A percentile compares a stretch with the other conserved stretches of the same genome.
These are phyloP conservation scores for Helicolenus hilgendorfi DNA, from an alignment of 2,797 vertebrate genomes.

Conservation along the genomic window DNA sequence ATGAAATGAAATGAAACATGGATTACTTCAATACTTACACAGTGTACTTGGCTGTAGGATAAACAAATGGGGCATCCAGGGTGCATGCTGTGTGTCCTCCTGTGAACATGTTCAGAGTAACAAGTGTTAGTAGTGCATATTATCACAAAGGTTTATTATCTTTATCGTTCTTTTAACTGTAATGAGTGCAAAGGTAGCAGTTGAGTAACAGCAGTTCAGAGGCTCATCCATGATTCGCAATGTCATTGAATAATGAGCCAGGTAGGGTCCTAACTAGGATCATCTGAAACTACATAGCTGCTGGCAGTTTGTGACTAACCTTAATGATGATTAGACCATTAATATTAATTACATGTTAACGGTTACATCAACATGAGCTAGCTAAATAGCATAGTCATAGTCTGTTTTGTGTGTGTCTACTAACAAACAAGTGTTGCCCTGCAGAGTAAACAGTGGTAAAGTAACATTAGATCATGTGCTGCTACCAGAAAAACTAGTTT, in stretches of 20 bases:
- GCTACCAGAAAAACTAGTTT: neutral
- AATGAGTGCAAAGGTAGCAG: slow-evolving; percentile 7
- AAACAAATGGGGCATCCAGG: slow-evolving; percentile 2
- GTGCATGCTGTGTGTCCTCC: slow-evolving; percentile 11
- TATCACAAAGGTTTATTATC: neutral
- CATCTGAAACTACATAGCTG: neutral
- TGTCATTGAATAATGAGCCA: neutral
- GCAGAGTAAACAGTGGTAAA: neutral
- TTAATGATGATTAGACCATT: neutral
- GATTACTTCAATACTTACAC: slow-evolving; percentile 18
- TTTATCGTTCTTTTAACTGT: neutral
- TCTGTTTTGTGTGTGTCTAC: neutral
- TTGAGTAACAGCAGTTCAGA: neutral
- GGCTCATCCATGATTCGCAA: neutral
- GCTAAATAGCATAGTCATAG: neutral
- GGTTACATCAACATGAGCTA: neutral
- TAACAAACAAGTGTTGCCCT: neutral
- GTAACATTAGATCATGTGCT: neutral
- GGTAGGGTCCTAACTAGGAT: neutral
- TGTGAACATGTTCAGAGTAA: neutral
- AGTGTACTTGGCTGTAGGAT: neutral
- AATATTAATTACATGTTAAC: neutral
- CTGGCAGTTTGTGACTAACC: neutral
- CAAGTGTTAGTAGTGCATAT: neutral
- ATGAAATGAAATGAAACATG: no score